Conservation (phyloP, 2,888 invertebrate genomes). For the Tridacna gigas region DNA sequence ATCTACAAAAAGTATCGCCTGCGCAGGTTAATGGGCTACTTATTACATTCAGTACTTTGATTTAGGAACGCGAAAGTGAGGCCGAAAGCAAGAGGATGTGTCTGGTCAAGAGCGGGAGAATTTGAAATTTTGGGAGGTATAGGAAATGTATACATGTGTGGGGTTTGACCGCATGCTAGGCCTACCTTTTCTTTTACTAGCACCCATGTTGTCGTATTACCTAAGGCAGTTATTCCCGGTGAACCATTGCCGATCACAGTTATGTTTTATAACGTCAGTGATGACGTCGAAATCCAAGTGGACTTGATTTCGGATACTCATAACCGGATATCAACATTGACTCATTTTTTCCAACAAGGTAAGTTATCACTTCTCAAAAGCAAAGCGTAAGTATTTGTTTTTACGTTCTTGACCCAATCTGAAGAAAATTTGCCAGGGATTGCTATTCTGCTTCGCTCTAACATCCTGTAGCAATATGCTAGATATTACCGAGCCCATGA, state of each 20-base stretch:
- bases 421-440: not conserved
- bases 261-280: slow-evolving; percentile 15
- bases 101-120: not conserved
- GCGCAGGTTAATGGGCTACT: too few species aligned
- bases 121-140: not conserved
- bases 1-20: too few species aligned
- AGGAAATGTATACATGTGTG: not conserved
- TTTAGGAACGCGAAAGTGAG: too few species aligned
- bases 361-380: not conserved
- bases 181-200: not conserved
- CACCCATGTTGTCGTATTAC: slow-evolving; percentile 17
- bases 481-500: too few species aligned
- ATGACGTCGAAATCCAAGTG: slow-evolving; percentile 40
- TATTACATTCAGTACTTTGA: too few species aligned
- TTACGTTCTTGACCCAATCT: not conserved
- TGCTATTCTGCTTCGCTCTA: not conserved
- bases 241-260: slow-evolving; percentile 13
- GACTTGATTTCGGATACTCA: slow-evolving; percentile 45
- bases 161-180: not conserved
- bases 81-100: too few species aligned
- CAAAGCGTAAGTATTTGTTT: not conserved
- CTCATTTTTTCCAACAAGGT: not conserved
- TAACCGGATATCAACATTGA: slow-evolving; percentile 4
- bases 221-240: slow-evolving; percentile 11
- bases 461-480: too few species aligned